Conservation (phyloP, 1,140 invertebrate species). For the Planococcus citri region DNA sequence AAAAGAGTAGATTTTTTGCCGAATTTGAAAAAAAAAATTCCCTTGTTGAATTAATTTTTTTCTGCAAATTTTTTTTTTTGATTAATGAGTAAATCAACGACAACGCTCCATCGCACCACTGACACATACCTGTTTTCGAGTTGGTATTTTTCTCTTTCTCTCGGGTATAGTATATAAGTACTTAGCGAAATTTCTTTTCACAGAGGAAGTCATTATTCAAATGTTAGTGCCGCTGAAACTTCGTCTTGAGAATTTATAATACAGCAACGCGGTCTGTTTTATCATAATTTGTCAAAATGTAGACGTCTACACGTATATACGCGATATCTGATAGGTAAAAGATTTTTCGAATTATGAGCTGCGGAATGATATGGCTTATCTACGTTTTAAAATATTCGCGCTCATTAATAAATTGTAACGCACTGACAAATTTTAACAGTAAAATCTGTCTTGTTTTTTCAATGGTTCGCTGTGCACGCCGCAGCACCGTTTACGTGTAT, state of each 20-base stretch:
- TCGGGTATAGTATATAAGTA: too few species aligned
- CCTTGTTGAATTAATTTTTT: too few species aligned
- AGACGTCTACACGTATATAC: background rate
- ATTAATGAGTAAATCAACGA: background rate
- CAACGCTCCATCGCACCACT: background rate
- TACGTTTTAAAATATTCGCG: too few species aligned
- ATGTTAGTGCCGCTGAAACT: background rate
- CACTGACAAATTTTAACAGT: too few species aligned
- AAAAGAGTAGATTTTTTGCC: too few species aligned
- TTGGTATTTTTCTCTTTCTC: background rate
- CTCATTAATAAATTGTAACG: too few species aligned
- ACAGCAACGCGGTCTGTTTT: background rate
- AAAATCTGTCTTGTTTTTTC: too few species aligned
- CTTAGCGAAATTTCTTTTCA: conserved; percentile 3
- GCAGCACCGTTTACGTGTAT: too few species aligned
- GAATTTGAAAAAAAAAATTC: too few species aligned
- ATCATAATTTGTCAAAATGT: background rate
- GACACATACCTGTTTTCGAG: conserved; percentile 1
- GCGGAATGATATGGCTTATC: background rate
- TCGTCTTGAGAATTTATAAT: background rate
- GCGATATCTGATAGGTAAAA: background rate
- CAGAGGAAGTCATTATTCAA: conserved; percentile 3
- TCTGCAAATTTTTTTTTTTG: background rate
- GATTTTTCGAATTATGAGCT: background rate
- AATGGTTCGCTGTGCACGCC: too few species aligned